A percentile compares a stretch with the other conserved stretches of the same genome.
Conservation (phyloP, 2,113 vertebrate species). For the Dasyprocta punctata region DNA sequence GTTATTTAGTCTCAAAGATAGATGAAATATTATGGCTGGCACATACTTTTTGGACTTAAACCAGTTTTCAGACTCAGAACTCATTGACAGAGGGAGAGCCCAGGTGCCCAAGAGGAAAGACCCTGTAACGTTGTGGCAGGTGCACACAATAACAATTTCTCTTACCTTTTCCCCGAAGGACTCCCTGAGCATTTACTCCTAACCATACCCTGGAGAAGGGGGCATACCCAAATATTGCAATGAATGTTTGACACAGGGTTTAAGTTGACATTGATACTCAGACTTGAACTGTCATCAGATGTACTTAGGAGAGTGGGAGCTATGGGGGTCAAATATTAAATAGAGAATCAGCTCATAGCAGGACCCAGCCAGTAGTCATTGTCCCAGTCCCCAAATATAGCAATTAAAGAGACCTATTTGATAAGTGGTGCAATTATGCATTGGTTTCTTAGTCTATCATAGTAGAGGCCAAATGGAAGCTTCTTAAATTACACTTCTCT, state of each 20-base stretch:
- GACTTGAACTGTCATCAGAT: background rate
- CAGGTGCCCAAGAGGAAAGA: background rate
- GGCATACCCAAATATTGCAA: background rate
- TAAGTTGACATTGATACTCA: background rate
- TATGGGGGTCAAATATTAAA: background rate
- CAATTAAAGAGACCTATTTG: background rate
- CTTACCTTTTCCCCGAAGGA: background rate
- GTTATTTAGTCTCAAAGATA: constrained; percentile 6
- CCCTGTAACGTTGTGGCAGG: background rate
- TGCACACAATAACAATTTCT: background rate
- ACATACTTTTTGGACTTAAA: background rate
- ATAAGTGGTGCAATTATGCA: background rate
- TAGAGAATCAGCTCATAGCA: background rate
- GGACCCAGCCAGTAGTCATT: background rate
- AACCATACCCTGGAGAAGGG: background rate
- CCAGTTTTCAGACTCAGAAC: constrained; percentile 16
- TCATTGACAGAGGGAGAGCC: background rate
- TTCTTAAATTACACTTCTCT: background rate
- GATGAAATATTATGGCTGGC: background rate
- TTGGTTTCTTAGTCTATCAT: background rate
- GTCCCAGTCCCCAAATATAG: background rate
- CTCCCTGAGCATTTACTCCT: background rate
- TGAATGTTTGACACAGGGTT: background rate
- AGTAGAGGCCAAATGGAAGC: constrained; percentile 14
- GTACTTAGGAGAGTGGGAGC: background rate